These are phyloP conservation scores for Porites rus DNA, from an alignment of 92 coral and sea anemone species.

Conservation along the genomic window DNA sequence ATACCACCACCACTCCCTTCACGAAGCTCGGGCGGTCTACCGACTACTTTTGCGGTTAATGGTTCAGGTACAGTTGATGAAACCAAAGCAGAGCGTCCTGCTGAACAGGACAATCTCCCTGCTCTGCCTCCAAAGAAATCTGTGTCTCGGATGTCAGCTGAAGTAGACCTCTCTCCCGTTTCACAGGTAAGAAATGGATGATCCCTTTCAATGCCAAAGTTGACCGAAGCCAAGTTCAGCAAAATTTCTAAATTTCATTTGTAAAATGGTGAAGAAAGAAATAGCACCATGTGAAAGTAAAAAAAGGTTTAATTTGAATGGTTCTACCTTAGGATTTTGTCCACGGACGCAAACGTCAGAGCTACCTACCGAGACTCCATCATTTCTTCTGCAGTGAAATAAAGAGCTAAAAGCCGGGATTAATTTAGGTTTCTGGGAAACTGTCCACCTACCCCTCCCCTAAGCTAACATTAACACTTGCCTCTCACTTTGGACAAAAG, in stretches of 20 bases:
- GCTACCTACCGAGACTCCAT: too few species aligned
- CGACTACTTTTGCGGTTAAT: conserved; percentile 19
- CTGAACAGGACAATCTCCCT: conserved; percentile 19
- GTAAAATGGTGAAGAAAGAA: too few species aligned
- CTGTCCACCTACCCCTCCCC: too few species aligned
- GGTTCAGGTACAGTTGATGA: conserved; percentile 3
- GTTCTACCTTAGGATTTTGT: too few species aligned
- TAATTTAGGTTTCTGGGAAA: too few species aligned
- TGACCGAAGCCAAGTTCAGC: not conserved
- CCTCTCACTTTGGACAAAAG: too few species aligned
- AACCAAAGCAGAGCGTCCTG: not conserved
- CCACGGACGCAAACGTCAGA: too few species aligned
- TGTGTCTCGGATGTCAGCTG: conserved; percentile 42
- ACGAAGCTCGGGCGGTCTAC: conserved; percentile 42
- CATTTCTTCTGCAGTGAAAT: too few species aligned
- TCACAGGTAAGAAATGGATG: conserved; percentile 3
- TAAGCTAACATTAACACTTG: too few species aligned
- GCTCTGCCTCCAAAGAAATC: conserved; percentile 51
- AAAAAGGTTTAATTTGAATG: too few species aligned
- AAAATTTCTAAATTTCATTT: not conserved
- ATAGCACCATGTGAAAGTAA: too few species aligned
- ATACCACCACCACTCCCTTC: conserved; percentile 64
- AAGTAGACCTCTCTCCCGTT: conserved; percentile 1
- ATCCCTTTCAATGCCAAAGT: not conserved
- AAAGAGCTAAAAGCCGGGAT: too few species aligned